Evolutionary conservation across 2,888 invertebrate genomes (phyloP).

Genomic region (Drosophila setosimentum): DNA sequence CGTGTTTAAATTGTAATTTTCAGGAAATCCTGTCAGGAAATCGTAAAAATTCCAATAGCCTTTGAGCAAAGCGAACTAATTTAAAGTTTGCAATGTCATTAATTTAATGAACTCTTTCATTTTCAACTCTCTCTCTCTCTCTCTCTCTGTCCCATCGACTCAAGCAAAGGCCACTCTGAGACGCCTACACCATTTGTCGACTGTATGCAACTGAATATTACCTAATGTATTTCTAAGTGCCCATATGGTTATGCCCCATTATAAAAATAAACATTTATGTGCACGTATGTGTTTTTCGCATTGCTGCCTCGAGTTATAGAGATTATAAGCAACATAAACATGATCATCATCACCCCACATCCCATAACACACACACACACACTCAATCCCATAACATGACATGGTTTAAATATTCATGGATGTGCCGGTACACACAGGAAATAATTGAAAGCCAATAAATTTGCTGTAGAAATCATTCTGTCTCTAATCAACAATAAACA

Average conservation of each 20-base stretch:
- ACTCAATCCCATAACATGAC: slow-evolving; percentile 38
- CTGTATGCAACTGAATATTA: slow-evolving; percentile 41
- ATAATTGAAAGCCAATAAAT: background rate
- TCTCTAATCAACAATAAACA: too few species aligned
- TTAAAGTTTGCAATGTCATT: slow-evolving; percentile 11
- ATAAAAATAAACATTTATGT: slow-evolving; percentile 32
- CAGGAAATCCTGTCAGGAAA: too few species aligned
- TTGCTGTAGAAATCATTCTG: background rate
- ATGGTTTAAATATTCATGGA: slow-evolving; percentile 58
- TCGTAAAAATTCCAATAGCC: background rate
- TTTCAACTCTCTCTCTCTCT: slow-evolving; percentile 33
- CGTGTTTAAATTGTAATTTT: too few species aligned
- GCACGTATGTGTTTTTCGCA: slow-evolving; percentile 9
- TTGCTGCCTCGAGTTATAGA: slow-evolving; percentile 20
- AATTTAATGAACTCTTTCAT: slow-evolving; percentile 41
- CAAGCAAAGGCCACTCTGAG: slow-evolving; percentile 11
- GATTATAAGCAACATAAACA: slow-evolving; percentile 41
- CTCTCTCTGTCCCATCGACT: slow-evolving; percentile 18
- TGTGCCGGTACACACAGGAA: slow-evolving; percentile 1
- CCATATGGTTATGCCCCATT: slow-evolving; percentile 34
- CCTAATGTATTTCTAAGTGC: slow-evolving; percentile 50
- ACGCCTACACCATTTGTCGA: slow-evolving; percentile 51
- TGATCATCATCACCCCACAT: slow-evolving; percentile 45
- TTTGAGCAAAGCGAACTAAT: background rate
- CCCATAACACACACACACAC: slow-evolving; percentile 30